These are phyloP conservation scores for Nothoprocta pentlandii DNA, from an alignment of 2,113 vertebrate genomes.

Conservation along the genomic window DNA sequence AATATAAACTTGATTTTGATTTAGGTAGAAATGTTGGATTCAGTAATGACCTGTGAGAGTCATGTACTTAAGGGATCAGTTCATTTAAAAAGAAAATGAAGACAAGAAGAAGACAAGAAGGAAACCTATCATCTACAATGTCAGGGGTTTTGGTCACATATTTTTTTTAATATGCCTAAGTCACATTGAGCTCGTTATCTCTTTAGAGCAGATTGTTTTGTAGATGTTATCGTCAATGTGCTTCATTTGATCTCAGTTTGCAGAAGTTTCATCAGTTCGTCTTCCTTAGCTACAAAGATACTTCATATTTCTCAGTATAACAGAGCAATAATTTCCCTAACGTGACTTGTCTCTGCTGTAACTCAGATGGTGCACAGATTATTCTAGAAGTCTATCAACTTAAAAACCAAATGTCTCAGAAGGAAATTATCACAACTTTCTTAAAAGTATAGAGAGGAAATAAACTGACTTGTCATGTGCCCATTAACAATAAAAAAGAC, in stretches of 20 bases:
- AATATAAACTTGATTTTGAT: background rate
- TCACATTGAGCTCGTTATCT: background rate
- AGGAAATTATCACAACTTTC: background rate
- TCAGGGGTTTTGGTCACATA: background rate
- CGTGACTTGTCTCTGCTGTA: background rate
- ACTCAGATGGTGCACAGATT: background rate
- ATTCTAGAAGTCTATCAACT: background rate
- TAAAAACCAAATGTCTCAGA: background rate
- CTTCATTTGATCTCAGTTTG: background rate
- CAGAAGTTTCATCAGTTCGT: background rate
- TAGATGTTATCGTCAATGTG: background rate
- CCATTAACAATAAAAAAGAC: background rate
- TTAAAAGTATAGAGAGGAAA: background rate
- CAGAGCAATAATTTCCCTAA: background rate
- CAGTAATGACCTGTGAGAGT: background rate
- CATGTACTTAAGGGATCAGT: background rate
- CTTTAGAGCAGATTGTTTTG: background rate
- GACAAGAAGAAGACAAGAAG: background rate
- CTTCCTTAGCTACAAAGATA: background rate
- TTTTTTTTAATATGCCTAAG: background rate
- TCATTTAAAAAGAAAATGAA: background rate
- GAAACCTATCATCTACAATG: background rate
- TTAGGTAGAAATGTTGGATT: background rate
- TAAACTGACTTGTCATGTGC: background rate
- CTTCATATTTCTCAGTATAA: background rate